phyloP scores from a whole-genome alignment of 2,888 invertebrate genomes.

The Eueremaeus valkanovi region DNA sequence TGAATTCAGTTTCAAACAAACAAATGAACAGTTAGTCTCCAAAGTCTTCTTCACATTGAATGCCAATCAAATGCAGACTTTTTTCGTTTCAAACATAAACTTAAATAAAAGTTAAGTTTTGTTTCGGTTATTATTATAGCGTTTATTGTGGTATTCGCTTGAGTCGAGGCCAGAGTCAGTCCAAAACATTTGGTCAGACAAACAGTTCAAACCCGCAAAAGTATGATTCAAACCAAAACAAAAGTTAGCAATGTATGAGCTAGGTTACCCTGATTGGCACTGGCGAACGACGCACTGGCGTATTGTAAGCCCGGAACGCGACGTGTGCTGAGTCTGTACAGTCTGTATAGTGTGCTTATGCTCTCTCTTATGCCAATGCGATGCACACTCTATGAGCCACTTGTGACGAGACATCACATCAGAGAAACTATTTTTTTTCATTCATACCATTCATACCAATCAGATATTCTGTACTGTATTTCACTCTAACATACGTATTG shows the following conservation, averaged over 20 bases:
- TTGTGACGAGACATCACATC: constrained; percentile 7
- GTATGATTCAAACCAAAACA: not conserved
- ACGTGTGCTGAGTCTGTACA: too few relatives aligned
- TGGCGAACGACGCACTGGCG: constrained; percentile 12
- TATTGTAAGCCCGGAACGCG: not conserved
- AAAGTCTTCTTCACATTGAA: not conserved
- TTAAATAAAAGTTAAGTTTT: not conserved
- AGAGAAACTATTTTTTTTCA: too few relatives aligned
- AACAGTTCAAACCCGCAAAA: constrained; percentile 18
- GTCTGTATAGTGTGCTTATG: not conserved
- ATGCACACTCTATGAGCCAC: constrained; percentile 10
- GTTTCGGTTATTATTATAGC: too few relatives aligned
- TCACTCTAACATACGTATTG: not conserved
- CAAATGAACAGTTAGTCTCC: not conserved
- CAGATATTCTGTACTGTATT: not conserved
- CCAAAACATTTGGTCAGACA: too few relatives aligned
- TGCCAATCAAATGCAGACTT: not conserved
- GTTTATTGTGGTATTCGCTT: too few relatives aligned
- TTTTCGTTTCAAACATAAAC: not conserved
- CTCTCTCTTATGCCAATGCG: not conserved
- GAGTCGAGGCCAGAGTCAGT: too few relatives aligned
- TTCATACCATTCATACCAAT: not conserved
- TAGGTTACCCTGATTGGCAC: not conserved
- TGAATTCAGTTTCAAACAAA: not conserved
- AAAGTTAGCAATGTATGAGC: too few relatives aligned